Conservation (phyloP, 2,797 vertebrate genomes). For the Dermochelys coriacea region DNA sequence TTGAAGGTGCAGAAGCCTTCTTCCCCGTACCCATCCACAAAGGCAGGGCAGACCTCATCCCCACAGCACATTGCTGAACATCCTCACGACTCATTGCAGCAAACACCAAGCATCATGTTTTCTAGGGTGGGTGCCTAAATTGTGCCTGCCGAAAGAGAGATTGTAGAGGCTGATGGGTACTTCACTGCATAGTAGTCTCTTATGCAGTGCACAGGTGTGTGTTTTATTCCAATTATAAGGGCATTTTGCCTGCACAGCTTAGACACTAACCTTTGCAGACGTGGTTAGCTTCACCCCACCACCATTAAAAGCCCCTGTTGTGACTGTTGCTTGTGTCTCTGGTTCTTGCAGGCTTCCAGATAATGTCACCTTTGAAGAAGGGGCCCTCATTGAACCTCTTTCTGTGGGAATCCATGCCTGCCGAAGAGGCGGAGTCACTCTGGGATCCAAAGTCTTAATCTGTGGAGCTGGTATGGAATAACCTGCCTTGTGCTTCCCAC, state of each 20-base stretch:
- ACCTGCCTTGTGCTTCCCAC: neutral
- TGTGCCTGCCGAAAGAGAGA: neutral
- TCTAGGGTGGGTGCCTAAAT: accelerated
- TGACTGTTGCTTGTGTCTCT: constrained; percentile 4
- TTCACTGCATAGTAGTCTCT: neutral
- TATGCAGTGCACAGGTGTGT: accelerated
- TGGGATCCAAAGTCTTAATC: constrained; percentile 92
- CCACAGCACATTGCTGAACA: neutral
- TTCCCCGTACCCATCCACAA: neutral
- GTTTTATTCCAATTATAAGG: neutral
- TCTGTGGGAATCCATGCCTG: constrained; percentile 98
- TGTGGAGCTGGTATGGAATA: constrained; percentile 91
- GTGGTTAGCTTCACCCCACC: neutral
- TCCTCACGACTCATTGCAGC: neutral
- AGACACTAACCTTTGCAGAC: neutral
- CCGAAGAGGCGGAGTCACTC: constrained; percentile 87
- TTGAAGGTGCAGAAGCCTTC: neutral
- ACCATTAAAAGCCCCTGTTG: neutral
- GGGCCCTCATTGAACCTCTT: constrained; percentile 94
- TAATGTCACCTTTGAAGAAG: constrained; percentile 95
- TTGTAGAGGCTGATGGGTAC: neutral
- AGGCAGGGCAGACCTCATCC: neutral
- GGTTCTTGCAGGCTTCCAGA: constrained; percentile 89
- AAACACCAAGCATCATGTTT: neutral
- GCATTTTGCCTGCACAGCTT: neutral